phyloP scores from a whole-genome alignment of 1,140 invertebrate species.

The Zaprionus lachaisei region DNA sequence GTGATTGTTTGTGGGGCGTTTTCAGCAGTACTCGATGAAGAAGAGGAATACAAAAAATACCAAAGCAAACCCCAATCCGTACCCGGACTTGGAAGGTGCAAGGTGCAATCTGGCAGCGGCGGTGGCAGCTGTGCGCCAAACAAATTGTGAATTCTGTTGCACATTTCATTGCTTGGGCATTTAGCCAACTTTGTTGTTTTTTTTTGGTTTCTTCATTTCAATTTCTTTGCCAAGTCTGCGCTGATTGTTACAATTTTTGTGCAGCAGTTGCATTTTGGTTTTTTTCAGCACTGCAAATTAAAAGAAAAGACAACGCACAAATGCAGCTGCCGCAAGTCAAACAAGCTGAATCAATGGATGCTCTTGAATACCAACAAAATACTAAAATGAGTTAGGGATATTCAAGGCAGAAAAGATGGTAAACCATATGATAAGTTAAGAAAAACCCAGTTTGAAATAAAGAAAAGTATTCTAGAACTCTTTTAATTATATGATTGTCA shows the following conservation, averaged over 20 bases:
- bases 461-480: not conserved
- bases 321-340: not conserved
- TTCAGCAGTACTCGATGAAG: conserved; percentile 29
- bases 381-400: not conserved
- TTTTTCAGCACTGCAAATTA: conserved; percentile 43
- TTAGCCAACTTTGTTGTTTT: conserved; percentile 49
- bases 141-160: conserved; percentile 68
- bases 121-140: conserved; percentile 64
- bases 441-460: not conserved
- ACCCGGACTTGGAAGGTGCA: conserved; percentile 45
- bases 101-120: conserved; percentile 70
- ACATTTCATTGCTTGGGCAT: conserved; percentile 67
- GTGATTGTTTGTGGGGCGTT: conserved; percentile 83
- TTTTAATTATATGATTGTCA: too few relatives aligned
- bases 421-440: not conserved
- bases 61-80: conserved; percentile 11
- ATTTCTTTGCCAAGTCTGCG: conserved; percentile 36
- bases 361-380: not conserved
- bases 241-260: conserved; percentile 81
- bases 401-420: not conserved
- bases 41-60: not conserved
- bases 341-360: not conserved
- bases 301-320: conserved; percentile 45
- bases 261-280: conserved; percentile 53
- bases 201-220: conserved; percentile 19